These are phyloP conservation scores for Myrmecobius fasciatus DNA, from an alignment of 2,113 vertebrate species.

Conservation along the genomic window DNA sequence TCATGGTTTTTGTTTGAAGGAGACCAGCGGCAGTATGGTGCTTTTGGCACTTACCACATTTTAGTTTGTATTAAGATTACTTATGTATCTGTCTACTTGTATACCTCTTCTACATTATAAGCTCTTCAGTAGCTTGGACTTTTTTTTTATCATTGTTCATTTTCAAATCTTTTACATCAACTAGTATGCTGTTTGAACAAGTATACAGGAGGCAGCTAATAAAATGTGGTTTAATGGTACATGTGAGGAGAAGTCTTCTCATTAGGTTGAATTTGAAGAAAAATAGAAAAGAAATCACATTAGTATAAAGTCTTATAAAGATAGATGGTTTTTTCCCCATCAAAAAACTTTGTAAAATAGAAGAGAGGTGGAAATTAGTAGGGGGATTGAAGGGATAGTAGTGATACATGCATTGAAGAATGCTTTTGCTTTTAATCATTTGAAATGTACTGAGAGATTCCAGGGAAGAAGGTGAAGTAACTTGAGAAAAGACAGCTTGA, in stretches of 20 bases:
- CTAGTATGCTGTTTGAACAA: background rate
- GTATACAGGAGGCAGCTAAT: background rate
- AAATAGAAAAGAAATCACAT: background rate
- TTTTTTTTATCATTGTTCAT: background rate
- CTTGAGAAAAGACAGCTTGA: background rate
- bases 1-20: background rate
- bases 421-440: background rate
- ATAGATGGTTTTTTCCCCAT: background rate
- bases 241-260: slow-evolving; percentile 1
- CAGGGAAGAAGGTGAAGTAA: background rate
- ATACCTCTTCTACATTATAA: background rate
- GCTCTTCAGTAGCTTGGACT: background rate
- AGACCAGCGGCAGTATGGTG: background rate
- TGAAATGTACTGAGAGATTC: background rate
- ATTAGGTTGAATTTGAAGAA: slow-evolving; percentile 18
- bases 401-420: background rate
- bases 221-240: background rate
- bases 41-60: background rate
- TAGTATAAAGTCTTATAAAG: background rate
- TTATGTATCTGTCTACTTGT: background rate
- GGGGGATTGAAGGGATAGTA: background rate
- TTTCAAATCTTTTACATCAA: background rate
- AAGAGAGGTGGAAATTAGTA: background rate
- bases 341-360: background rate
- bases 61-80: background rate